phyloP scores from a whole-genome alignment of 2,888 invertebrate genomes.

The Alentia gelatinosa region DNA sequence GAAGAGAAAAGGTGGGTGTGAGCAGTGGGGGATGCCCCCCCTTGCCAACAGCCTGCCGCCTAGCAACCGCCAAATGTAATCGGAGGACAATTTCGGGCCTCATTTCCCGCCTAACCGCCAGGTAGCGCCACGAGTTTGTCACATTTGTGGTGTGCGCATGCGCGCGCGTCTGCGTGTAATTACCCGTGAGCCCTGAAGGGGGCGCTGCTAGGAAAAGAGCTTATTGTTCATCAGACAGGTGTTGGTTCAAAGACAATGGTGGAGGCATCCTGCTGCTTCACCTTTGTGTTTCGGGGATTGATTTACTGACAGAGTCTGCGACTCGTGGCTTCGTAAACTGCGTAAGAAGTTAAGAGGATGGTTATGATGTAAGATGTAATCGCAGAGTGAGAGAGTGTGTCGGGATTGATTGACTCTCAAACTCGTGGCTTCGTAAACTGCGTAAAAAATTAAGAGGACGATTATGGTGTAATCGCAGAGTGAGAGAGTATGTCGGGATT shows the following conservation, averaged over 20 bases:
- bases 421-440: too few species aligned
- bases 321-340: too few species aligned
- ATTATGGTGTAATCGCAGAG: too few species aligned
- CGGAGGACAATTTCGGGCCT: slow-evolving; percentile 15
- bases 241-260: slow-evolving; percentile 32
- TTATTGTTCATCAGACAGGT: slow-evolving; percentile 20
- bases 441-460: too few species aligned
- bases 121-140: slow-evolving; percentile 27
- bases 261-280: not conserved
- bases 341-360: too few species aligned
- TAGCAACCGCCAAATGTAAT: slow-evolving; percentile 38
- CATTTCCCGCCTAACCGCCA: slow-evolving; percentile 19
- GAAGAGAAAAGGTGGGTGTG: not conserved
- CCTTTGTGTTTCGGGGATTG: too few species aligned
- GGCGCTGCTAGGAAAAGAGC: not conserved
- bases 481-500: too few species aligned
- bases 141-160: not conserved
- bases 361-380: too few species aligned
- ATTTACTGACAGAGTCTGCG: too few species aligned
- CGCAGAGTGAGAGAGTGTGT: too few species aligned
- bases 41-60: not conserved
- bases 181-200: not conserved
- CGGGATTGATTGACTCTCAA: too few species aligned
- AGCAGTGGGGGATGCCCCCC: not conserved
- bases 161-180: not conserved